Percentiles rank a stretch among this genome's conserved stretches.
These are phyloP conservation scores for Branchinecta lindahli DNA, from an alignment of 1,140 invertebrate species.

Conservation along the genomic window DNA sequence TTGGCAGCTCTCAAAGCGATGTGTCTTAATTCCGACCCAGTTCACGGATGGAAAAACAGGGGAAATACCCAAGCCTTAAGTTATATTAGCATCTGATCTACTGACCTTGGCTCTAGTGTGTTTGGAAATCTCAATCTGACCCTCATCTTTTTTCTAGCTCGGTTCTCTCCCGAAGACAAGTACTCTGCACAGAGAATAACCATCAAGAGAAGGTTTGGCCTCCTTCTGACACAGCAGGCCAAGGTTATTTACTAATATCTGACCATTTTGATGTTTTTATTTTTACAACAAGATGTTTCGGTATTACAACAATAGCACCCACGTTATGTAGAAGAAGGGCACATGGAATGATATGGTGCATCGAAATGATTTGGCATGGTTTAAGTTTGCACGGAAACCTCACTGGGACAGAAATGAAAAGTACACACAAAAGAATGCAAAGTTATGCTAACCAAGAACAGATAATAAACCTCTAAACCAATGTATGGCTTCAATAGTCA, in stretches of 20 bases:
- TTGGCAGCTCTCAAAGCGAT: too few species aligned
- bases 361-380: neutral
- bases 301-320: neutral
- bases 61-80: too few species aligned
- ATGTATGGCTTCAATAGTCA: too few species aligned
- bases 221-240: slow-evolving; percentile 71
- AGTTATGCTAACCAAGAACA: too few species aligned
- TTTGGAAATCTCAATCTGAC: neutral
- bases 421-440: too few species aligned
- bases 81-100: too few species aligned
- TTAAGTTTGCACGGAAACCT: neutral
- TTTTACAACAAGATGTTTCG: slow-evolving; percentile 2
- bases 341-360: slow-evolving; percentile 10
- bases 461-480: too few species aligned
- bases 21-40: too few species aligned
- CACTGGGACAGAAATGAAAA: neutral
- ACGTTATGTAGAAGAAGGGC: neutral
- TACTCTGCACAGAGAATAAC: slow-evolving; percentile 77
- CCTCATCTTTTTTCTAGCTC: slow-evolving; percentile 42
- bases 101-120: too few species aligned
- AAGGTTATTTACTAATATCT: slow-evolving; percentile 42
- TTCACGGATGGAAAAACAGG: too few species aligned
- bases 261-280: neutral
- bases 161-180: slow-evolving; percentile 91
- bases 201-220: slow-evolving; percentile 74